Base-by-base conservation (phyloP, 2,113 vertebrate genomes). In the Boulengerochromis microlepis region DNA sequence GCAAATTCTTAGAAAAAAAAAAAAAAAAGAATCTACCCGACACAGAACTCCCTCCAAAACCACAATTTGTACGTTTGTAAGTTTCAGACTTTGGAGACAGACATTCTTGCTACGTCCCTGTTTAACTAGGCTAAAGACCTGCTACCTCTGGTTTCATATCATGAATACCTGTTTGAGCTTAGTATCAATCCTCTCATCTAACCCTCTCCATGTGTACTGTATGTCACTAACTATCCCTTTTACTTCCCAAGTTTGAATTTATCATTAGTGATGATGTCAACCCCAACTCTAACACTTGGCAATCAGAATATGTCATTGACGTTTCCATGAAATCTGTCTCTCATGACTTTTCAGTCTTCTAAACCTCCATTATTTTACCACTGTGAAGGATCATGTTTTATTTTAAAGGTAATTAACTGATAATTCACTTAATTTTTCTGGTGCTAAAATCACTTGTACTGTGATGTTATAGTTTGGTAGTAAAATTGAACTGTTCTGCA, bases 401-500 rank as follows among this genome's bases (percentile, higher is more conserved):
- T 33, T 61, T 61, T 61, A 61, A 61, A 61, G 3, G 9, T 7
- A 61, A 61, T 33, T 61, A 61, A 61, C 59, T 19, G 16, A 61
- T 33, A 19, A 61, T 3, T 61, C 8, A 18, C 33, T 38, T 38
- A n/a, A 12, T 38, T 24, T 5, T 31, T 18, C 8, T 42, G n/a
- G 66, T 45, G 66, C 38, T 74, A 74, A 26, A 74, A 74, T 26
- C 22, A 74, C 40, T 74, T 74, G 8, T 74, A 16, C 57, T 24
- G n/a, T 74, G 22, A 45, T 3, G 40, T 26, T 16, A 45, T 69
- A 5, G 6, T 12, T 40, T 9, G 38, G 2, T 33, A 59, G 31
- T 85, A 80, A 87, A 82, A 87, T 9, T 4, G 3, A 85, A 13
- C 18, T 10, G 29, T 69, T 82, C 35, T 35, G 7, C 29, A 82